Evolutionary conservation across 2,888 invertebrate species (phyloP), one percentile per base, ranked within the genome.

Genomic region (Andrena flavipes): DNA sequence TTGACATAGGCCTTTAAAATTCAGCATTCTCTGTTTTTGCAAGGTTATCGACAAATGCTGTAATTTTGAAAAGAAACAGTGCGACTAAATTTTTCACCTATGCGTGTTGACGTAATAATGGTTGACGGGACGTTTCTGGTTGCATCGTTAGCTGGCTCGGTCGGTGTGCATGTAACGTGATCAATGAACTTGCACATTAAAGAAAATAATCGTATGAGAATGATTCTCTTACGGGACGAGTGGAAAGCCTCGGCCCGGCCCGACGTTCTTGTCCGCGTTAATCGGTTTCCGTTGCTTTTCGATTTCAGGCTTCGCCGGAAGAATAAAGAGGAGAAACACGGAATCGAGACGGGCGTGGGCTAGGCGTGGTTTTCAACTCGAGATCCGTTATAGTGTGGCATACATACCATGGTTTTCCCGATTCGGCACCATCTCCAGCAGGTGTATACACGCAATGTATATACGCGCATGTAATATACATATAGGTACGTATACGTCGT

Each of bases 321-420:
- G 76, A 3, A 51, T 0, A 2, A 2, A 51, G 51, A 0, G 26
- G 59, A 20, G 33, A 49, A 2, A 26, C 26, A 0, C 26, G 26
- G 26, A 2, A 26, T 26, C 26, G 26, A 26, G 26, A 26, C 26
- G 26, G 26, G 2, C 26, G 26, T 1, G 42, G 56, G 42, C 48
- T 63, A 48, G 26, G 76, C 86, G 83, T 79, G 83, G 85, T 83
- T 79, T 88, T 82, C 75, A 83, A 81, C 81, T 81, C 82, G 80
- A 79, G 69, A 49, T 76, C 77, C 84, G 82, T 76, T 71, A 84
- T 74, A 60, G 73, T 71, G 72, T 80, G 71, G 80, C 76, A 88
- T 85, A 84, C 87, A 86, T 89, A 88, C 89, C 81, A 71, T 87
- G 35, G 72, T 65, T 74, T 68, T 87, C 67, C 71, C 77, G 76